These are phyloP conservation scores for Pectinophora gossypiella DNA, from an alignment of 1,140 invertebrate genomes.

Conservation along the genomic window DNA sequence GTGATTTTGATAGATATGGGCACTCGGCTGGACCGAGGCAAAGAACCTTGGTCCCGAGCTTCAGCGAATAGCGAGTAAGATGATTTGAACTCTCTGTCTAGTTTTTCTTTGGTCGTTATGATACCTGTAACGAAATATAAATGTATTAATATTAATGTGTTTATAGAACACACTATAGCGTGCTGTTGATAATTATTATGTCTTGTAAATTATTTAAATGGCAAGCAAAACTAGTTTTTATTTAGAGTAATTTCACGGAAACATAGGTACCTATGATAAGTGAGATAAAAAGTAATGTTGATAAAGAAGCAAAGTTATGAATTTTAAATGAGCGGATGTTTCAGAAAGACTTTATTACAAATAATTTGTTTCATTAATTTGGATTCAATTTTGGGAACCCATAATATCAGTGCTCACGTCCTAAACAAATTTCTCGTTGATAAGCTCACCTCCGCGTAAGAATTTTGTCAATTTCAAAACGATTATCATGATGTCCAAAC, in stretches of 20 bases:
- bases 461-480: slow-evolving; percentile 39
- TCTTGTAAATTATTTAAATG: no score
- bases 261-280: no score
- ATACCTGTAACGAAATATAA: slow-evolving; percentile 79
- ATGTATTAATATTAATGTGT: not conserved
- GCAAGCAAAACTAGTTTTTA: no score
- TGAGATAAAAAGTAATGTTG: no score
- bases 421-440: slow-evolving; percentile 14
- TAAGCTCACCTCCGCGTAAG: slow-evolving; percentile 14
- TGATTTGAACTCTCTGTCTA: slow-evolving; percentile 89
- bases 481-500: slow-evolving; percentile 31
- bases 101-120: slow-evolving; percentile 85
- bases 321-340: no score
- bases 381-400: not conserved
- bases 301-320: no score
- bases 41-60: slow-evolving; percentile 89
- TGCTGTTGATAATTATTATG: no score
- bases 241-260: no score
- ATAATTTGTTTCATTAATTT: not conserved
- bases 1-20: slow-evolving; percentile 84
- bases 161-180: no score
- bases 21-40: slow-evolving; percentile 83
- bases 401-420: slow-evolving; percentile 6
- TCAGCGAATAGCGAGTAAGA: slow-evolving; percentile 89
- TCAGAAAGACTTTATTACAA: no score